Percentiles rank a stretch among this genome's conserved stretches.
Evolutionary conservation across 2,888 invertebrate species (phyloP).

Genomic region (Pocota personata): DNA sequence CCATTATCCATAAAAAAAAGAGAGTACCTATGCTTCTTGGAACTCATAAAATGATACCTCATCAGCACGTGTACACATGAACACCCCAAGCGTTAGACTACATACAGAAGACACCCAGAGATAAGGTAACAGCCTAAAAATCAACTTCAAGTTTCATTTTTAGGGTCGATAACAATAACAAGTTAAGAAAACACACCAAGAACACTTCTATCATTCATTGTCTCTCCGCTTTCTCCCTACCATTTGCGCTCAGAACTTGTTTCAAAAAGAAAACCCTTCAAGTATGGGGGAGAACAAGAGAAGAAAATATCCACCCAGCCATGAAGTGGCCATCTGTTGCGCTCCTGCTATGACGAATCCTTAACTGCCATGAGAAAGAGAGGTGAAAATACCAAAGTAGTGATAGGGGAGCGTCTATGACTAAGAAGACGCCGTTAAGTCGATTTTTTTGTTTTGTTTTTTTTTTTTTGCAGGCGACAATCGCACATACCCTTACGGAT

Average conservation of each 20-base stretch:
- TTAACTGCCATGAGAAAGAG: neutral
- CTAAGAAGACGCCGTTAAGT: neutral
- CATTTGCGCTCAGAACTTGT: neutral
- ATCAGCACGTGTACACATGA: conserved; percentile 34
- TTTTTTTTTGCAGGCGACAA: neutral
- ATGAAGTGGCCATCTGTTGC: conserved; percentile 58
- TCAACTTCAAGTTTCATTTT: conserved; percentile 48
- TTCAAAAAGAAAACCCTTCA: neutral
- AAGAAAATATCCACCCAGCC: conserved; percentile 31
- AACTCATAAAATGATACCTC: conserved; percentile 34
- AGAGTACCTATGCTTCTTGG: neutral
- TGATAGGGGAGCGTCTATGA: conserved; percentile 21
- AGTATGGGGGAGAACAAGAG: neutral
- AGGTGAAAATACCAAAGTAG: conserved; percentile 22
- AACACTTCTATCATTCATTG: conserved; percentile 49
- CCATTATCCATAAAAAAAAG: neutral
- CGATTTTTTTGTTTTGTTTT: neutral
- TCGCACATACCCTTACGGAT: neutral
- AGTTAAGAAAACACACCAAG: conserved; percentile 53
- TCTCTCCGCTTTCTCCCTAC: neutral
- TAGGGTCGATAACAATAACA: conserved; percentile 62
- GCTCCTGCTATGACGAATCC: conserved; percentile 1
- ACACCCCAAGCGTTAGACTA: conserved; percentile 29
- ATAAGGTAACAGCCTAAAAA: conserved; percentile 55
- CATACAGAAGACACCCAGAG: neutral